Conservation (phyloP, 2,113 vertebrate genomes). For the Corvus hawaiiensis region DNA sequence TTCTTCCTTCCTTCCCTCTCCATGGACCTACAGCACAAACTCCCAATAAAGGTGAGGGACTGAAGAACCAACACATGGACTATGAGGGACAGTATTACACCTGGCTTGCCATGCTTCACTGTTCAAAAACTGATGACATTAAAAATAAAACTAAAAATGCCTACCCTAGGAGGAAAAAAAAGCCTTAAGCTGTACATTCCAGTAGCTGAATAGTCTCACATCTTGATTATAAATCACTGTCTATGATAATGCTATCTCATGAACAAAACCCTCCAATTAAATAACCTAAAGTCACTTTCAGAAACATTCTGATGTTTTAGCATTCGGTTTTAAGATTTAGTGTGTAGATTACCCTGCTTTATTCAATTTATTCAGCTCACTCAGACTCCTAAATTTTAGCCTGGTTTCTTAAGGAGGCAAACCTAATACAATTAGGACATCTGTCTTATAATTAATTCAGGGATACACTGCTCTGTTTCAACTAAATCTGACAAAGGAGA, state of each 20-base stretch:
- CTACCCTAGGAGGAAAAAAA: accelerated
- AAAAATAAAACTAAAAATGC: background rate
- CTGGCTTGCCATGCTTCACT: background rate
- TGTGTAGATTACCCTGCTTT: background rate
- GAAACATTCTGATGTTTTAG: background rate
- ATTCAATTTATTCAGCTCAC: background rate
- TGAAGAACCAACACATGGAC: background rate
- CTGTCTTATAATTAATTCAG: background rate
- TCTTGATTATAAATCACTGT: background rate
- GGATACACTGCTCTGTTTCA: background rate
- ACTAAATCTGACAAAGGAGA: background rate
- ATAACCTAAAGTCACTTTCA: background rate
- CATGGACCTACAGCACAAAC: background rate
- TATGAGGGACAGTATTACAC: background rate
- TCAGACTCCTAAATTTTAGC: background rate
- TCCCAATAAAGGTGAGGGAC: background rate
- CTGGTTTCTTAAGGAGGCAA: background rate
- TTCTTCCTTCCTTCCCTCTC: background rate
- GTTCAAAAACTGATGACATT: background rate
- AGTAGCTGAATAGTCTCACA: background rate
- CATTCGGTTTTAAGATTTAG: background rate
- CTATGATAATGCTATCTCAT: background rate
- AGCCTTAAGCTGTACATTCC: background rate
- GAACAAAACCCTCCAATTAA: background rate
- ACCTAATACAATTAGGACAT: background rate